phyloP scores from a whole-genome alignment of 2,113 vertebrate genomes.

The Larimichthys polyactis region DNA sequence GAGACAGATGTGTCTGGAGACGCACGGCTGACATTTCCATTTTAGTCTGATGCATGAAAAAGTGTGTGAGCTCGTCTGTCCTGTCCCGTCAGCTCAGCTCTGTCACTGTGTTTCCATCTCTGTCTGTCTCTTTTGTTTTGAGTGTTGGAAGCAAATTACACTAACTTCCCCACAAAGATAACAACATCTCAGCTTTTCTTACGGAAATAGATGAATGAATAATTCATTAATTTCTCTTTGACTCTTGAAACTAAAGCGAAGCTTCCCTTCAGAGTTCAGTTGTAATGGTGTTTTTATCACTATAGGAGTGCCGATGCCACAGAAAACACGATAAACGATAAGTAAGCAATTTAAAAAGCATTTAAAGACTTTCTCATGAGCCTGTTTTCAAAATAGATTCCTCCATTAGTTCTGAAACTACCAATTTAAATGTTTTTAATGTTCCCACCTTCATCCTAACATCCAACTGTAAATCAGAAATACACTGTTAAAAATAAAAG shows the following conservation, averaged over 20 bases:
- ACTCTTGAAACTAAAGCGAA: neutral
- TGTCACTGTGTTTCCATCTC: constrained; percentile 21
- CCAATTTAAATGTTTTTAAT: neutral
- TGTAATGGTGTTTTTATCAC: neutral
- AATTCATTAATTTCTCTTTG: neutral
- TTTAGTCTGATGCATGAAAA: constrained; percentile 4
- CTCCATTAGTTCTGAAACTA: neutral
- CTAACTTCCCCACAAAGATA: neutral
- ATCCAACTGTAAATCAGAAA: neutral
- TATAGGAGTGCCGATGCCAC: neutral
- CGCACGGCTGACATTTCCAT: constrained; percentile 29
- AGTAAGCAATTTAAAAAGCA: neutral
- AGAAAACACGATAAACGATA: neutral
- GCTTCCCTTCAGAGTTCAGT: neutral
- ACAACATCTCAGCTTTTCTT: neutral
- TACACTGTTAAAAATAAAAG: no score
- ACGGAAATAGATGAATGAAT: neutral
- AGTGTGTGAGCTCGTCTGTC: constrained; percentile 12
- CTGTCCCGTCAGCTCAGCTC: constrained; percentile 31
- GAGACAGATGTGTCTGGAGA: constrained; percentile 64
- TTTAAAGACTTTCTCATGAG: no score
- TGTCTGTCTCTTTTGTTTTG: no score
- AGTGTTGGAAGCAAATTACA: neutral
- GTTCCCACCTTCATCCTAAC: neutral
- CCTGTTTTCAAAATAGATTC: neutral